These are phyloP conservation scores for Phymatocera aterrima DNA, from an alignment of 2,888 invertebrate species.

Conservation along the genomic window DNA sequence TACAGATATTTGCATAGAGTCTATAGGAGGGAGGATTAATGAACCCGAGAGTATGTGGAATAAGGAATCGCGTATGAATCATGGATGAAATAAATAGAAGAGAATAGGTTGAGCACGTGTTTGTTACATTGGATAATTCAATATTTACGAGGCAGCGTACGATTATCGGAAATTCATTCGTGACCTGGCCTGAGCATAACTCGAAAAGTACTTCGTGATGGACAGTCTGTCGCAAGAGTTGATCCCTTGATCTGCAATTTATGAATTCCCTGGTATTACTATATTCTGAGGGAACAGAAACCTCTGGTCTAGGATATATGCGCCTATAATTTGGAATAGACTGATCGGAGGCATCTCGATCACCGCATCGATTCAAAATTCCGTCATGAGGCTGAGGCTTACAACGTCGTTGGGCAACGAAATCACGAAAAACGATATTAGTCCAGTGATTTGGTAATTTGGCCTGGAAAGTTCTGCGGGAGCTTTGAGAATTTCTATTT, in stretches of 20 bases:
- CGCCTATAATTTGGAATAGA: background rate
- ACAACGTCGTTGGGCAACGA: no score
- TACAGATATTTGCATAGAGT: background rate
- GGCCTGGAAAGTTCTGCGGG: no score
- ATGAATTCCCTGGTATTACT: background rate
- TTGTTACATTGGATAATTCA: background rate
- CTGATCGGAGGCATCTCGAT: no score
- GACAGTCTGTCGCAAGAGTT: slow-evolving; percentile 13
- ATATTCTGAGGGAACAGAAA: background rate
- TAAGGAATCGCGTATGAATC: no score
- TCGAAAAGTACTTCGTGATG: slow-evolving; percentile 18
- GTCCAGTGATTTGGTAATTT: no score
- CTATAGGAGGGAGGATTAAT: background rate
- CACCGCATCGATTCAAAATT: no score
- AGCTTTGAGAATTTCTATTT: no score
- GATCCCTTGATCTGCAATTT: slow-evolving; percentile 1
- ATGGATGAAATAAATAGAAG: background rate
- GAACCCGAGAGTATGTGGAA: background rate
- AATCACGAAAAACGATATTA: no score
- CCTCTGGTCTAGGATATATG: no score
- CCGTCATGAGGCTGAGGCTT: no score
- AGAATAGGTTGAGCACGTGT: background rate
- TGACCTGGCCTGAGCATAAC: slow-evolving; percentile 23
- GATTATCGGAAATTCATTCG: slow-evolving; percentile 29
- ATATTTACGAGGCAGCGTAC: slow-evolving; percentile 16